Percentiles rank a stretch among this genome's conserved stretches.
These are phyloP conservation scores for Charaxes varanes DNA, from an alignment of 1,140 invertebrate genomes.

Conservation along the genomic window DNA sequence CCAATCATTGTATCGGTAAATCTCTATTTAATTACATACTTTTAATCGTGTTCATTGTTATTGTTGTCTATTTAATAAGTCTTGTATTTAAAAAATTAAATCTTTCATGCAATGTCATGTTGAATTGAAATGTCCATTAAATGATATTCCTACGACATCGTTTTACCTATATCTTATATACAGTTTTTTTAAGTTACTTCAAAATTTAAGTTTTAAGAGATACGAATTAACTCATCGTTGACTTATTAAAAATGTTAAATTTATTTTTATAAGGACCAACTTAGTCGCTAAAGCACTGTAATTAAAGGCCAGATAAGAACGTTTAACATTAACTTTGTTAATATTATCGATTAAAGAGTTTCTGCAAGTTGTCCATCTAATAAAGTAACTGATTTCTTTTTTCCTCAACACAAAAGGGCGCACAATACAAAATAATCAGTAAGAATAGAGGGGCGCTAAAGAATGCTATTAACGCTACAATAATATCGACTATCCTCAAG, in stretches of 20 bases:
- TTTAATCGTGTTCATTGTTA: too few relatives aligned
- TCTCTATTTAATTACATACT: background rate
- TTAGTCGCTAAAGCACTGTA: too few relatives aligned
- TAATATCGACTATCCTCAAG: slow-evolving; percentile 44
- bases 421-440: slow-evolving; percentile 61
- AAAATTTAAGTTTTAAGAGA: background rate
- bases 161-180: slow-evolving; percentile 1
- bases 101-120: too few relatives aligned
- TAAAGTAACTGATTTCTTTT: slow-evolving; percentile 65
- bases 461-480: slow-evolving; percentile 61
- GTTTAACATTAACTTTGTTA: too few relatives aligned
- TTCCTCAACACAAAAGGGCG: slow-evolving; percentile 46
- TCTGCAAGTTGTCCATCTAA: slow-evolving; percentile 63
- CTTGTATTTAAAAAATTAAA: too few relatives aligned
- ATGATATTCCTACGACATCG: slow-evolving; percentile 1
- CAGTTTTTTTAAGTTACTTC: background rate
- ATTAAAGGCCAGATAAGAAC: too few relatives aligned
- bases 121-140: background rate
- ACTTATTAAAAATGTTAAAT: background rate
- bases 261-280: too few relatives aligned
- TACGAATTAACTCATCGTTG: background rate
- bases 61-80: too few relatives aligned
- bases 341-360: slow-evolving; percentile 26
- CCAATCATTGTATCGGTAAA: slow-evolving; percentile 20
- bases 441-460: slow-evolving; percentile 51